A percentile compares a stretch with the other conserved stretches of the same genome.
Evolutionary conservation across 1,140 invertebrate genomes (phyloP).

Genomic region (Hylaeus anthracinus): DNA sequence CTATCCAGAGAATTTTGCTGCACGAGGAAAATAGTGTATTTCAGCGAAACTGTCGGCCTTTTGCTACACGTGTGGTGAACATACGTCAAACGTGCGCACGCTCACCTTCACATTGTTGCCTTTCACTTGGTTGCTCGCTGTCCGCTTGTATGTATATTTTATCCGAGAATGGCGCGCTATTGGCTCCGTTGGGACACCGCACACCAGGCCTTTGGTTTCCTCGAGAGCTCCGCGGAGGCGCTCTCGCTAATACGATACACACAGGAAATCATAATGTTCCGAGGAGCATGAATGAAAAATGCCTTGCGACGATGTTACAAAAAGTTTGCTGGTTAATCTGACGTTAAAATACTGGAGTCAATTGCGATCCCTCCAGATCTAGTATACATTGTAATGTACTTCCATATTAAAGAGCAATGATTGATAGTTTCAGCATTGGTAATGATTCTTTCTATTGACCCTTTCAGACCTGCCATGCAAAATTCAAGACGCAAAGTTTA

Average conservation of each 20-base stretch:
- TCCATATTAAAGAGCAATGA: too few relatives aligned
- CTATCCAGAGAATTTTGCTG: not conserved
- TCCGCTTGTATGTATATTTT: conserved; percentile 43
- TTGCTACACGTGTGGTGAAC: conserved; percentile 21
- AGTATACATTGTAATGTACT: too few relatives aligned
- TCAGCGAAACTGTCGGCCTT: conserved; percentile 12
- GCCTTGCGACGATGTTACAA: too few relatives aligned
- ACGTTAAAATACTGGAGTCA: too few relatives aligned
- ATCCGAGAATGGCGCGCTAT: conserved; percentile 30
- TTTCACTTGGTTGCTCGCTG: conserved; percentile 72
- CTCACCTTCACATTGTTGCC: conserved; percentile 76
- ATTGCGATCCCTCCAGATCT: too few relatives aligned
- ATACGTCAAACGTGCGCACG: conserved; percentile 27
- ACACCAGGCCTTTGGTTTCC: not conserved
- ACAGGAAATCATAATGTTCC: not conserved
- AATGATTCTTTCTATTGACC: too few relatives aligned
- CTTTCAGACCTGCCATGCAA: too few relatives aligned
- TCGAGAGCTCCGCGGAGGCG: not conserved
- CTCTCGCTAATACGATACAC: not conserved
- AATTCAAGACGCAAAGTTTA: too few relatives aligned
- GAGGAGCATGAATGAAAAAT: too few relatives aligned
- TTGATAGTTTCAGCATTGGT: too few relatives aligned
- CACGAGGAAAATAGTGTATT: conserved; percentile 11
- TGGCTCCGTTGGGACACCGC: not conserved
- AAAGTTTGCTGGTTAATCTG: too few relatives aligned